Percentiles rank a stretch among this genome's conserved stretches.
Evolutionary conservation across 1,140 invertebrate genomes (phyloP).

Genomic region (Drosophila sp.): DNA sequence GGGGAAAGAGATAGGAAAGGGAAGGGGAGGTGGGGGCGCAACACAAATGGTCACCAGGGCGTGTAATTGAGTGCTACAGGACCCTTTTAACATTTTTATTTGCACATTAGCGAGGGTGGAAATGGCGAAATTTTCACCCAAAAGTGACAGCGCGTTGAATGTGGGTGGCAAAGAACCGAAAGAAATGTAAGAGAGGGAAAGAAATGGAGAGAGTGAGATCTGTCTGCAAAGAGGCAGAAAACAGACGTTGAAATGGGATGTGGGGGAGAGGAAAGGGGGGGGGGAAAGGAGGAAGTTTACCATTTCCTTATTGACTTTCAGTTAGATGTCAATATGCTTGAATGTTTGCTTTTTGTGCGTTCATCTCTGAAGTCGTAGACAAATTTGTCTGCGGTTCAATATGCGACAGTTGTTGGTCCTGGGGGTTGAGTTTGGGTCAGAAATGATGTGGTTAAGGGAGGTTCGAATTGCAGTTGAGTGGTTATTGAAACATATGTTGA

Average conservation of each 20-base stretch:
- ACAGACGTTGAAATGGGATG: neutral
- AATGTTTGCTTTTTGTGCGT: conserved; percentile 45
- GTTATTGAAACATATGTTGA: conserved; percentile 59
- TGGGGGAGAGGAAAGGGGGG: too few relatives aligned
- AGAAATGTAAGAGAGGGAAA: neutral
- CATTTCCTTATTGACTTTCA: conserved; percentile 65
- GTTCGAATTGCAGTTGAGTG: neutral
- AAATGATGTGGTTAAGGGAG: neutral
- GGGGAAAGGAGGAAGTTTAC: conserved; percentile 11
- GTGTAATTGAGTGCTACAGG: conserved; percentile 85
- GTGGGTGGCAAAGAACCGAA: conserved; percentile 51
- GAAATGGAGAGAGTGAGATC: neutral
- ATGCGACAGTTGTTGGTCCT: conserved; percentile 62
- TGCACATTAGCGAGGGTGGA: conserved; percentile 84
- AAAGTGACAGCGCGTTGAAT: conserved; percentile 81
- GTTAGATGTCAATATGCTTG: conserved; percentile 75
- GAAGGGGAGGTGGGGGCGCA: conserved; percentile 6
- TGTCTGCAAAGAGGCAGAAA: neutral
- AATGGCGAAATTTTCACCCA: conserved; percentile 82
- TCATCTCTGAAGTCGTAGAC: conserved; percentile 74
- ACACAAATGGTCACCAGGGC: conserved; percentile 84
- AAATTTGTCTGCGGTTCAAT: conserved; percentile 80
- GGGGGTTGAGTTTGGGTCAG: conserved; percentile 12
- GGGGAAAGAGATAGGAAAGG: neutral
- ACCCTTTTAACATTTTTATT: conserved; percentile 85